These are phyloP conservation scores for Gryllus longicercus DNA, from an alignment of 2,888 invertebrate species.

Conservation along the genomic window DNA sequence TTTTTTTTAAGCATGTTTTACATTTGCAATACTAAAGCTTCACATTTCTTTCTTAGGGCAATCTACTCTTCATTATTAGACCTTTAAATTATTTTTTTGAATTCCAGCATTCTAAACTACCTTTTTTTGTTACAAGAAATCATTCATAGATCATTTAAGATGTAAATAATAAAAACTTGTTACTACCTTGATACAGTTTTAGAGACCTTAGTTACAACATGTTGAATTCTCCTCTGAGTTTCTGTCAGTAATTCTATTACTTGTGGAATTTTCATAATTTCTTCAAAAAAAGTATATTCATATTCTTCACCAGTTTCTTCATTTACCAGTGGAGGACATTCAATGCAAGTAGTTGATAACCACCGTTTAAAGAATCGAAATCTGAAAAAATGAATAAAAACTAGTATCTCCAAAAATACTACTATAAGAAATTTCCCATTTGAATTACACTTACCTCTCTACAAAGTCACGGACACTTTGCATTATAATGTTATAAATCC, in stretches of 20 bases:
- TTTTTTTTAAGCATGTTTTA: too few relatives aligned
- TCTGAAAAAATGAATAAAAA: background rate
- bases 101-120: too few relatives aligned
- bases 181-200: background rate
- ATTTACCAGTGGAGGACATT: background rate
- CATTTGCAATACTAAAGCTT: too few relatives aligned
- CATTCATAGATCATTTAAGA: too few relatives aligned
- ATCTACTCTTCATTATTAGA: too few relatives aligned
- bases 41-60: too few relatives aligned
- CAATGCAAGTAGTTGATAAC: background rate
- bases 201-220: background rate
- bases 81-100: too few relatives aligned
- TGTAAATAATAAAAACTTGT: background rate
- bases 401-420: background rate
- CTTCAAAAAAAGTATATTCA: constrained; percentile 19
- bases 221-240: background rate
- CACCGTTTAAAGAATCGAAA: background rate
- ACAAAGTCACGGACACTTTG: background rate
- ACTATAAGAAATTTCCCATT: background rate
- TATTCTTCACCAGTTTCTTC: constrained; percentile 17
- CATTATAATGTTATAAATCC: background rate
- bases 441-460: background rate
- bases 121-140: too few relatives aligned
- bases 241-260: constrained; percentile 17
- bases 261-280: constrained; percentile 19